Evolutionary conservation across 2,797 vertebrate species (phyloP), one percentile per base, ranked within the genome.

Genomic region (Myoxocephalus aenaeus): DNA sequence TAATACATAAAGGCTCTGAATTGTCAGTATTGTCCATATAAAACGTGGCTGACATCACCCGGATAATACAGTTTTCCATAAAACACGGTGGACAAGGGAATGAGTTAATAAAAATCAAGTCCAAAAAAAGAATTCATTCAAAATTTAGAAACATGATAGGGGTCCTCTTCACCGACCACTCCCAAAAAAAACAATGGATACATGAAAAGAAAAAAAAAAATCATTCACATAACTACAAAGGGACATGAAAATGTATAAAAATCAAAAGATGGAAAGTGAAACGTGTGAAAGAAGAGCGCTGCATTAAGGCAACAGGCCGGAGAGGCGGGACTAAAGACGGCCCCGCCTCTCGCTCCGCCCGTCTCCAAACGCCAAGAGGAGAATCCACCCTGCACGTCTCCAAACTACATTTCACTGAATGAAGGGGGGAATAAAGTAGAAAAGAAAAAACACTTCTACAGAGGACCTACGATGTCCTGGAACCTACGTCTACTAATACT

Each of bases 391-490:
- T 74, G 73, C 69, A 58, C 38, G 70, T 68, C 83, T 85, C 86
- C 92, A 96, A 94, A 96, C 94, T 88, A 92, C 84, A 86, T 62
- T 78, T 81, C 71, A 77, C 70, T 62, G 71, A 83, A 82, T 69
- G 51, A 73, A 4, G 32, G 11, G 57, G 17, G 29, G 56, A 85
- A 74, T 71, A 82, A 88, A 77, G 73, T 51, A 7, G 57, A 56
- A 86, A 86, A 86, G 81, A 51, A 81, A 93, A 73, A 92, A 95
- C 93, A 93, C 94, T 80, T 86, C 92, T 94, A 94, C 77, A 65
- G 70, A 93, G 93, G 96, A 98, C 96, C 96, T 96, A 98, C 93
- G 81, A 80, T 72, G 96, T 96, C 94, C 96, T 92, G 95, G 74
- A 1, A 84, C 53, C 95, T 95, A 96, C 73, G 2, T 90, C 91